Evolutionary conservation across 2,888 invertebrate genomes (phyloP).

Genomic region (Keiferia lycopersicella): DNA sequence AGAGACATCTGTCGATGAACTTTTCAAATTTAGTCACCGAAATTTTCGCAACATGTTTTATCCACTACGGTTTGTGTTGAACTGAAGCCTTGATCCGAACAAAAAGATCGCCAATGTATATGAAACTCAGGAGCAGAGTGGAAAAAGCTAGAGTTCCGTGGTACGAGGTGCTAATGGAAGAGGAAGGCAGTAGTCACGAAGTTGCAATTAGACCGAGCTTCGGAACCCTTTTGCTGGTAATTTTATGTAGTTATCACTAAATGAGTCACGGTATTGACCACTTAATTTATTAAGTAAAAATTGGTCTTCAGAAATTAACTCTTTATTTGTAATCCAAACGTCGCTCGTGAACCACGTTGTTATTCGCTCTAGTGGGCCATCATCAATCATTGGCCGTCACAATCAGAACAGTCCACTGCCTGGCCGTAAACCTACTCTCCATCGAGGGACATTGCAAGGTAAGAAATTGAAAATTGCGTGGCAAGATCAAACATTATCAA

Average conservation of each 20-base stretch:
- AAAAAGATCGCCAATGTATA: constrained; percentile 37
- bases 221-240: constrained; percentile 68
- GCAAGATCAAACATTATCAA: too few species aligned
- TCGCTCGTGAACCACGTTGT: too few species aligned
- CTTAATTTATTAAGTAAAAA: background rate
- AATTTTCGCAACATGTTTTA: constrained; percentile 8
- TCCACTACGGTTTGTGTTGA: constrained; percentile 36
- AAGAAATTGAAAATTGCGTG: too few species aligned
- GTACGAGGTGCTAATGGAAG: constrained; percentile 64
- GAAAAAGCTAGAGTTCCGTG: constrained; percentile 34
- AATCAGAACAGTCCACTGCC: too few species aligned
- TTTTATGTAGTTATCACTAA: constrained; percentile 70
- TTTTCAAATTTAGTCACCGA: constrained; percentile 19
- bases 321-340: too few species aligned
- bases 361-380: too few species aligned
- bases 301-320: too few species aligned
- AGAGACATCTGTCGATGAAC: constrained; percentile 34
- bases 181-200: constrained; percentile 67
- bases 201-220: constrained; percentile 70
- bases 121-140: constrained; percentile 24
- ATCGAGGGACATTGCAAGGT: too few species aligned
- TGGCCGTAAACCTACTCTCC: too few species aligned
- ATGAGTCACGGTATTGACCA: constrained; percentile 55
- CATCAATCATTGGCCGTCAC: too few species aligned
- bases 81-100: too few species aligned